A percentile compares a stretch with the other conserved stretches of the same genome.
These are phyloP conservation scores for Mycetomoellerius zeteki DNA, from an alignment of 1,140 invertebrate species.

Conservation along the genomic window DNA sequence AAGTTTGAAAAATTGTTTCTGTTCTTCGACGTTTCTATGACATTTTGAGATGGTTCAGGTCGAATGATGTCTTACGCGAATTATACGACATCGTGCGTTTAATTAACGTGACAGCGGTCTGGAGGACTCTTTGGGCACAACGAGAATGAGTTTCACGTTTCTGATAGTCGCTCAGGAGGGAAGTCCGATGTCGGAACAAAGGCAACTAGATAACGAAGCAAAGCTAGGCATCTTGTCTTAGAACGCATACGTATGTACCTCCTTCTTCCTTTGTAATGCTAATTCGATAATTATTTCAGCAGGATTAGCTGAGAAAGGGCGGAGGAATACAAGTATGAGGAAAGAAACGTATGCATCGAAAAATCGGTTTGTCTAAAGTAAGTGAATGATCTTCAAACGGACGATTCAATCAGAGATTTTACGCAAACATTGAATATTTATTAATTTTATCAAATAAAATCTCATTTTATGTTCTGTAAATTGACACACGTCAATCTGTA, in stretches of 20 bases:
- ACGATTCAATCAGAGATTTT: neutral
- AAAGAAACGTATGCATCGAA: conserved; percentile 33
- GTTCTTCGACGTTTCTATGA: neutral
- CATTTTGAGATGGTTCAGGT: neutral
- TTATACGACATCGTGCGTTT: conserved; percentile 23
- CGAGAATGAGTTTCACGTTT: conserved; percentile 58
- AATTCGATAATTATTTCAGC: conserved; percentile 75
- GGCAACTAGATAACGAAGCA: conserved; percentile 70
- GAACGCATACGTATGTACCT: conserved; percentile 60
- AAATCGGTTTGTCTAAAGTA: conserved; percentile 2
- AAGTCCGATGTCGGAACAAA: conserved; percentile 74
- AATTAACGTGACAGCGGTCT: conserved; percentile 54
- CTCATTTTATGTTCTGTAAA: neutral
- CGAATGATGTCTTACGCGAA: conserved; percentile 2
- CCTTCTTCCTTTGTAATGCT: conserved; percentile 74
- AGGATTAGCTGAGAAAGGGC: conserved; percentile 39
- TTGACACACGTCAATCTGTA: conserved; percentile 1
- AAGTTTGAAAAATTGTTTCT: neutral
- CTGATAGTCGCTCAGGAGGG: conserved; percentile 65
- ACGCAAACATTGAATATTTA: neutral
- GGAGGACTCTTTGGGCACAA: conserved; percentile 46
- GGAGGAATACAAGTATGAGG: conserved; percentile 15
- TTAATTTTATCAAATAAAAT: neutral
- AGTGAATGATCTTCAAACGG: neutral
- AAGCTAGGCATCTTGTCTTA: conserved; percentile 69